These are phyloP conservation scores for Cichlasoma orientale DNA, from an alignment of 2,797 vertebrate species.

Conservation along the genomic window DNA sequence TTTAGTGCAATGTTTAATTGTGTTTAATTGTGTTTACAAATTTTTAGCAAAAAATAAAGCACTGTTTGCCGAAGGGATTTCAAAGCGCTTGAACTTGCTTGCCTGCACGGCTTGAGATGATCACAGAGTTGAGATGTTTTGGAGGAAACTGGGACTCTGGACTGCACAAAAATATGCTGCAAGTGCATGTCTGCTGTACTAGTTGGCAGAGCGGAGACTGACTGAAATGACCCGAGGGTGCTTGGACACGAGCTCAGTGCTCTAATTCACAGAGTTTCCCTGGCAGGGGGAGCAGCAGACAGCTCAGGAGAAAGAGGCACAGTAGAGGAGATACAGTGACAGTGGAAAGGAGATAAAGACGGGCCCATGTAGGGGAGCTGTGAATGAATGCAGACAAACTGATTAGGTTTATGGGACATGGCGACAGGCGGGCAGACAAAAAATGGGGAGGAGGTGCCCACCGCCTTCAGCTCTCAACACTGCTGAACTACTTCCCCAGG, in stretches of 20 bases:
- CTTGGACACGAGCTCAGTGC: constrained; percentile 65
- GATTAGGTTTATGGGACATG: constrained; percentile 33
- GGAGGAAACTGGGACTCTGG: constrained; percentile 54
- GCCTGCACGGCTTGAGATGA: constrained; percentile 21
- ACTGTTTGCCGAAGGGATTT: not conserved
- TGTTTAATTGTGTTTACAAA: not conserved
- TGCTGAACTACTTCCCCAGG: constrained; percentile 42
- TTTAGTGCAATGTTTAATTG: not conserved
- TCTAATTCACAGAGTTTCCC: constrained; percentile 66
- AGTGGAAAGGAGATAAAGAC: constrained; percentile 26
- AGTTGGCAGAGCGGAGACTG: constrained; percentile 63
- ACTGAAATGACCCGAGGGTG: constrained; percentile 70
- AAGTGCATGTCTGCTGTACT: constrained; percentile 65
- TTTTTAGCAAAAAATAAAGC: constrained; percentile 2
- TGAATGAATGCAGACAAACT: constrained; percentile 38
- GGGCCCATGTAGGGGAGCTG: not conserved
- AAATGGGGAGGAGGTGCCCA: not conserved
- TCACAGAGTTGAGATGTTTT: constrained; percentile 32
- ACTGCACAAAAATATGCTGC: constrained; percentile 64
- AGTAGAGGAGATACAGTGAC: constrained; percentile 34
- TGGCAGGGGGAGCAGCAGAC: constrained; percentile 58
- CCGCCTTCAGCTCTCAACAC: constrained; percentile 25
- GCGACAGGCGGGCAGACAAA: not conserved
- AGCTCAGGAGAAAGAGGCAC: constrained; percentile 33
- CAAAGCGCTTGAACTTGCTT: constrained; percentile 9